Evolutionary conservation across 2,797 vertebrate genomes (phyloP), one percentile per base, ranked within the genome.

Genomic region (Hyperoplus immaculatus): DNA sequence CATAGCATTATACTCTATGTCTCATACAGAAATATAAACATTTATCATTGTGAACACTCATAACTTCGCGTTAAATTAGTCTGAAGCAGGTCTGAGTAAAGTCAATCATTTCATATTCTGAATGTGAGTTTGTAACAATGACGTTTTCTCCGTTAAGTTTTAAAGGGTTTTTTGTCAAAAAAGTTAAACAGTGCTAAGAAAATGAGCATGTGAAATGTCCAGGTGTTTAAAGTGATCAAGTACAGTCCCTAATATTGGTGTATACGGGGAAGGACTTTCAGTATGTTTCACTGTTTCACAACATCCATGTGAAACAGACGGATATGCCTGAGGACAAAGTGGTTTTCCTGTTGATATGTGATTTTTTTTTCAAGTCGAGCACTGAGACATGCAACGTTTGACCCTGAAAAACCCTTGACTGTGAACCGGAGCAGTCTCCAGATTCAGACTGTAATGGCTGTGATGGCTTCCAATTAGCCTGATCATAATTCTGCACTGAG

Each of bases 321-420:
- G 85, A 89, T 92, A 90, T 92, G 88, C 75, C 82, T 87, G 86
- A 92, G 83, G 80, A 89, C 76, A 85, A 76, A 62, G 63, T 82
- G 42, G 60, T 70, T 71, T 59, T 51, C 72, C 54, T 51, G 54
- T 16, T 91, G 92, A 93, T 93, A 94, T 94, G 90, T 90, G 43
- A 70, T 87, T 87, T 84, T 38, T 46, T 56, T 81, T 87, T 88
- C 73, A 88, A 87, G 82, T 87, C 62, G 78, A 80, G 85, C 69
- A 69, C 29, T 8, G 29, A 84, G 43, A 69, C 38, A 14, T 80
- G 72, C 49, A 53, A 65, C 2, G 6, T 67, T 69, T 5, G 73
- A 82, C 59, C 75, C 68, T 78, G 67, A 81, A 88, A 67, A 88
- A 67, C 63, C 62, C 64, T 79, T 56, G 80, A 74, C 54, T 53